Conservation (phyloP, 2,888 invertebrate species). For the Steinernema scapterisci region DNA sequence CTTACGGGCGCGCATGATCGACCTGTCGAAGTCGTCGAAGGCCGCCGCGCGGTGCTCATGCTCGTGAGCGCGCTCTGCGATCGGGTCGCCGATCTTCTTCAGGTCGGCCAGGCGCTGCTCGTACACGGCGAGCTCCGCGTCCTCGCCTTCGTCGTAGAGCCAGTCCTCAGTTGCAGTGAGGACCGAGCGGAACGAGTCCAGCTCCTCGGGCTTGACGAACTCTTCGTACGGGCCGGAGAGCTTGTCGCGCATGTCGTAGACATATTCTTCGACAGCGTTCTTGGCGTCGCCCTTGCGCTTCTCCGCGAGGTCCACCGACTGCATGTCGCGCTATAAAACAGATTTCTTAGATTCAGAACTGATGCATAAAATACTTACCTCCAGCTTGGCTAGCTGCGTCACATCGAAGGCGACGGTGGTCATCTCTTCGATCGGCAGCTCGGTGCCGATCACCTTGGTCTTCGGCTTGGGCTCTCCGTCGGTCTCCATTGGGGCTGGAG, state of each 20-base stretch:
- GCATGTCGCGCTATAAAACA: conserved; percentile 73
- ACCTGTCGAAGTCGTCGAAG: neutral
- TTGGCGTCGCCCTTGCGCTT: conserved; percentile 92
- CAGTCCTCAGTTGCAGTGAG: conserved; percentile 89
- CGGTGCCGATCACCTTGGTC: conserved; percentile 83
- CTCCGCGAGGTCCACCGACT: conserved; percentile 82
- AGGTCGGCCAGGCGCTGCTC: conserved; percentile 71
- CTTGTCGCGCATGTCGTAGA: conserved; percentile 92
- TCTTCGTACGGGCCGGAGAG: conserved; percentile 78
- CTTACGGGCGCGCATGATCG: too few relatives aligned
- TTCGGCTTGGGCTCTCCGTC: conserved; percentile 72
- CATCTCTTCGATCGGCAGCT: conserved; percentile 81
- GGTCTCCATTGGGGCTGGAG: conserved; percentile 46
- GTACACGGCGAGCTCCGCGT: conserved; percentile 77
- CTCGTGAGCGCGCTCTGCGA: neutral
- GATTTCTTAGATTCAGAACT: neutral
- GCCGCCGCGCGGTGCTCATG: neutral
- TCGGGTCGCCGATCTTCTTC: conserved; percentile 83
- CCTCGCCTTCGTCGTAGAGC: conserved; percentile 96
- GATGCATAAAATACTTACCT: conserved; percentile 72
- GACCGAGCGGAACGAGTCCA: conserved; percentile 69
- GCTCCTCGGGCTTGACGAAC: conserved; percentile 74
- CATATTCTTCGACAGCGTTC: conserved; percentile 96
- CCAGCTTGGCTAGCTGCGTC: conserved; percentile 81
- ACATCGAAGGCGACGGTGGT: conserved; percentile 76